Evolutionary conservation across 2,888 invertebrate genomes (phyloP).

Genomic region (Taphrorychus bicolor): DNA sequence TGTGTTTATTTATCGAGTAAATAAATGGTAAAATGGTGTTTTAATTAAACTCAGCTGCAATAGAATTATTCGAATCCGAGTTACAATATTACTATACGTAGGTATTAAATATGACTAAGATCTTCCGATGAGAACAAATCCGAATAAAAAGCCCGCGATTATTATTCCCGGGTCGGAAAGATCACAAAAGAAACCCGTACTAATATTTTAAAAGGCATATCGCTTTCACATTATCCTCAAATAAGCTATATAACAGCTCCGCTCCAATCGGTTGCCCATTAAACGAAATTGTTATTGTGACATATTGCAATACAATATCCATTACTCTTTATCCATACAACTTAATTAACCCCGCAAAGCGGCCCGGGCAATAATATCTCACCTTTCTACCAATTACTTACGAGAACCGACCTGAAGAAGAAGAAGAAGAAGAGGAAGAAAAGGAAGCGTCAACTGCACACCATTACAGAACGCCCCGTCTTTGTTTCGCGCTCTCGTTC

Average conservation of each 20-base stretch:
- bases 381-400: constrained; percentile 10
- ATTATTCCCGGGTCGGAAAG: neutral
- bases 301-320: constrained; percentile 11
- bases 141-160: neutral
- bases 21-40: too few species aligned
- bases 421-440: constrained; percentile 12
- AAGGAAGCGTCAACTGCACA: constrained; percentile 34
- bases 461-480: constrained; percentile 33
- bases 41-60: too few species aligned
- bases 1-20: too few species aligned
- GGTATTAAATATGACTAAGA: too few species aligned
- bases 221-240: constrained; percentile 4
- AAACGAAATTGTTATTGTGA: constrained; percentile 11
- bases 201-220: neutral
- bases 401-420: neutral
- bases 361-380: constrained; percentile 11
- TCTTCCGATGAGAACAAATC: neutral
- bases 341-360: constrained; percentile 18
- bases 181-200: neutral
- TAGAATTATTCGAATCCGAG: too few species aligned
- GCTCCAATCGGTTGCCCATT: neutral
- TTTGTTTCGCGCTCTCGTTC: constrained; percentile 14
- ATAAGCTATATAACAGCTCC: neutral
- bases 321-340: constrained; percentile 21
- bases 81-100: too few species aligned